Conservation (phyloP, 2,797 vertebrate species). For the Microchirus variegatus region DNA sequence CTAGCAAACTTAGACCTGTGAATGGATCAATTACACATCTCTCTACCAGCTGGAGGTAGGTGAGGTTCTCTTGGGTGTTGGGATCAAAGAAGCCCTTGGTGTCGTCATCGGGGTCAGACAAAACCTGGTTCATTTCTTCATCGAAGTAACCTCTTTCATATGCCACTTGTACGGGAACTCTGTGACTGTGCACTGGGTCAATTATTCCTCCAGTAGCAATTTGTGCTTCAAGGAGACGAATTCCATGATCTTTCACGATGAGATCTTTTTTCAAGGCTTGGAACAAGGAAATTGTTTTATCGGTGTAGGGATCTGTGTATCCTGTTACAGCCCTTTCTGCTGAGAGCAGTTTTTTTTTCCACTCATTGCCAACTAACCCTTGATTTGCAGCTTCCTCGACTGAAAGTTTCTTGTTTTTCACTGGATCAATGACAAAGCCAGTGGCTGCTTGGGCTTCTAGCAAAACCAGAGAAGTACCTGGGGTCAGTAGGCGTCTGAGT, state of each 20-base stretch:
- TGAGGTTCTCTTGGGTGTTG: conserved; percentile 88
- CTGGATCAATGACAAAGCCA: conserved; percentile 78
- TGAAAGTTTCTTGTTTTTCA: conserved; percentile 82
- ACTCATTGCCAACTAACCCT: conserved; percentile 82
- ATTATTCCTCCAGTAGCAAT: conserved; percentile 89
- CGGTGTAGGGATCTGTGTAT: conserved; percentile 76
- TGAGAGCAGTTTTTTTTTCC: conserved; percentile 77
- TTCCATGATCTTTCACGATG: conserved; percentile 63
- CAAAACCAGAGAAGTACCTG: conserved; percentile 77
- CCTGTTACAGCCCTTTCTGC: conserved; percentile 78
- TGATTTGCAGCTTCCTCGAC: conserved; percentile 84
- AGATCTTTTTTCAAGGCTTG: conserved; percentile 76
- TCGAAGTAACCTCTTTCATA: conserved; percentile 82
- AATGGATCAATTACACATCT: conserved; percentile 62
- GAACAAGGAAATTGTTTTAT: conserved; percentile 73
- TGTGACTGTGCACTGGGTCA: conserved; percentile 84
- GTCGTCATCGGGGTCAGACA: conserved; percentile 77
- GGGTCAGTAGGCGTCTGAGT: conserved; percentile 62
- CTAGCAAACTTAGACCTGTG: too few relatives aligned
- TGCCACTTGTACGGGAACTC: conserved; percentile 83
- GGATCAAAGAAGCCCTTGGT: conserved; percentile 88
- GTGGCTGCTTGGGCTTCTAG: conserved; percentile 81
- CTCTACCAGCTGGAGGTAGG: conserved; percentile 84
- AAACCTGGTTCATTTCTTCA: conserved; percentile 72
- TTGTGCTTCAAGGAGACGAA: conserved; percentile 79